Base-by-base conservation (phyloP, 1,140 invertebrate genomes). In the Conus ventricosus region DNA sequence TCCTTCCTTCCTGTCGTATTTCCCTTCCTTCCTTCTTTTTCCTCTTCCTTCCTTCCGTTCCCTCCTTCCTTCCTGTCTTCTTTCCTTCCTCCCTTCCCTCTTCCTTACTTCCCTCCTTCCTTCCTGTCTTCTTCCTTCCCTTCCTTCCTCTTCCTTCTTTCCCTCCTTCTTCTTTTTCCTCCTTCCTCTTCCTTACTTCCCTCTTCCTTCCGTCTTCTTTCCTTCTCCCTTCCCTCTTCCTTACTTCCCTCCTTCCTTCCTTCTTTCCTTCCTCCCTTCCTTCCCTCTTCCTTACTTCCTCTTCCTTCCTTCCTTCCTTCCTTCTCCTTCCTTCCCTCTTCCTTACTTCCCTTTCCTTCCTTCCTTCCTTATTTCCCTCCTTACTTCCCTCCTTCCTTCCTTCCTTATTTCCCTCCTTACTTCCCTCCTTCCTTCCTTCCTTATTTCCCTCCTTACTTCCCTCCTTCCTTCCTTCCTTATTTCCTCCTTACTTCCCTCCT, bases 401-500 rank as follows among this genome's bases (percentile, higher is more conserved):
- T 23, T 82, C 39, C 23, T 82, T 82, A 6, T 55, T 82, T 39
- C 25, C 39, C 25, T 27, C 25, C 27, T 6, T 11, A 17, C 7
- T 82, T 55, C 10, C 25, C 27, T 55, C 39, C 25, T 25, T 82
- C 11, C 80, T 82, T 5, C 39, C 39, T 5, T 27, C 6, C 23
- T 39, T 82, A 6, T 5, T 82, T 82, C 7, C 25, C 39, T 27
- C 25, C 25, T 27, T 82, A 23, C 0, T 20, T 23, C 67, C 67
- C 0, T 15, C 23, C 13, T n/a, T 75, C 20, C 67, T 17, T 75
- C 23, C 13, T 75, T 75, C 67, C 67, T 20, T n/a, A n/a, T n/a
- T n/a, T n/a, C n/a, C n/a, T n/a, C n/a, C n/a, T n/a, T 27, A 6
- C 25, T 27, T 82, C 54, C 84, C 54, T 85, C 84, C 60, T 85